Base-by-base conservation (phyloP, 2,888 invertebrate species). In the Acronicta psi region DNA sequence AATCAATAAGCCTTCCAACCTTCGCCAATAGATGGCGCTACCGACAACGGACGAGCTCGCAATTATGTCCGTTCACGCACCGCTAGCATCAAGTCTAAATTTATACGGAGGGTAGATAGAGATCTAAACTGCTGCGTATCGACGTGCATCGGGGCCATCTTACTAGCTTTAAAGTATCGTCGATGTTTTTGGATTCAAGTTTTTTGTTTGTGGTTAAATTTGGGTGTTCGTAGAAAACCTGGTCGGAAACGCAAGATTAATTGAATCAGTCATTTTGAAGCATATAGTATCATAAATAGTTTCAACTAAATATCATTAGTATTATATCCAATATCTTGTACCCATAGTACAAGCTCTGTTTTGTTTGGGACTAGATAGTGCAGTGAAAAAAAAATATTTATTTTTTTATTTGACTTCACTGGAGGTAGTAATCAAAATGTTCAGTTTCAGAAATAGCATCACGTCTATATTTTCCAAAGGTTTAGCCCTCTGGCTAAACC, bases 41-140 rank as follows among this genome's bases (percentile, higher is more conserved):
- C 42, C 11, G 20, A 44, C 44, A 40, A 20, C 62, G 36, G 25
- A 55, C 69, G 56, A 52, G 65, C 69, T 69, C 58, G 62, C 70
- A 75, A 77, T 77, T 72, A 73, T 68, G 59, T 75, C 78, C 79
- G 85, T 86, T 82, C 81, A 88, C 90, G 90, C 90, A 88, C 81
- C 80, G 87, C 71, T 80, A 65, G 66, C 75, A 71, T 70, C 66
- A 75, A 69, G 66, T 76, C 83, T 81, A 83, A 82, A 85, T 80
- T 79, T 85, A 84, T 83, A 80, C 81, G 74, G 79, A 77, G 91
- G 90, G 90, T 88, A 90, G 91, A 91, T 90, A 85, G 46, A 54
- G 59, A 91, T 91, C 91, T 91, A 70, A 88, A 87, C 86, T 81
- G 77, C 84, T 79, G 79, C 85, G 79, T 75, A 80, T 81, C 76